phyloP scores from a whole-genome alignment of 1,140 invertebrate species.

The Microvelia longipes region DNA sequence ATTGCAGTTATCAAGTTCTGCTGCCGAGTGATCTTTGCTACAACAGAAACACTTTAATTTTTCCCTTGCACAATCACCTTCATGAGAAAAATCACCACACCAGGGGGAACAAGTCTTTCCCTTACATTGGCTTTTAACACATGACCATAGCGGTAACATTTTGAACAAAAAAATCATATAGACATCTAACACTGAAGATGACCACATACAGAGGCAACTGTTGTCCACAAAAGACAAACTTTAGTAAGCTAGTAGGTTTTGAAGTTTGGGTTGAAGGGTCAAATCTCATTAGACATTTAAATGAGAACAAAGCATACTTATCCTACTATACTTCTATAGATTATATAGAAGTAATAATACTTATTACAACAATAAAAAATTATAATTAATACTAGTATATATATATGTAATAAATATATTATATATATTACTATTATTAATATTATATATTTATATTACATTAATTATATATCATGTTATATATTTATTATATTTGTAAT shows the following conservation, averaged over 20 bases:
- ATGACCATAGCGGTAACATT: neutral
- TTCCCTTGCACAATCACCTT: neutral
- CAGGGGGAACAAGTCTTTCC: neutral
- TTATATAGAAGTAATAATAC: no score
- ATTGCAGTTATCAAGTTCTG: neutral
- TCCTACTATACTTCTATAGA: no score
- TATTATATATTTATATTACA: no score
- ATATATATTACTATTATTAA: no score
- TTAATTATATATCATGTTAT: no score
- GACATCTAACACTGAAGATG: neutral
- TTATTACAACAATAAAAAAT: no score
- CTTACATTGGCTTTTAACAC: neutral
- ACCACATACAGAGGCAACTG: neutral
- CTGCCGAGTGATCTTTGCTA: neutral
- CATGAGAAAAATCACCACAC: neutral
- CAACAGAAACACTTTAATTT: neutral
- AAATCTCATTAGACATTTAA: no score
- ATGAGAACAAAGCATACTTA: no score
- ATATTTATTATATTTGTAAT: no score
- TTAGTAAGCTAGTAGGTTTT: neutral
- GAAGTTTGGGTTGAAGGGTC: no score
- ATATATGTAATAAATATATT: no score
- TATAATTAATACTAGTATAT: no score
- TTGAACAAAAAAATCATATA: neutral
- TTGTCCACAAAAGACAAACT: neutral